Evolutionary conservation across 2,797 vertebrate species (phyloP).

Genomic region (Nothura maculosa): DNA sequence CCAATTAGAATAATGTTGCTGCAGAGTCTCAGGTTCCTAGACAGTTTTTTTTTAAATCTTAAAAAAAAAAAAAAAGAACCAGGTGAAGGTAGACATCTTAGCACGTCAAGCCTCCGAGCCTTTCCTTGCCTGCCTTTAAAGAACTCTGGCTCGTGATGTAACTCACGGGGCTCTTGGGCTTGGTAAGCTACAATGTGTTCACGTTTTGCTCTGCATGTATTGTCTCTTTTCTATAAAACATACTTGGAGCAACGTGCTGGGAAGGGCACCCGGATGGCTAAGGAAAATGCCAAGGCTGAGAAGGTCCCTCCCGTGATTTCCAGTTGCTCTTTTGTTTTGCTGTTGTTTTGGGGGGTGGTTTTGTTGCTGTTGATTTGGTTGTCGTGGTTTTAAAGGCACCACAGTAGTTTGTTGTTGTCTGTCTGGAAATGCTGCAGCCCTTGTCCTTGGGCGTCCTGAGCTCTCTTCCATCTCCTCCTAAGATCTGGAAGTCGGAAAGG

Average conservation of each 20-base stretch:
- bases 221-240: constrained; percentile 43
- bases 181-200: constrained; percentile 39
- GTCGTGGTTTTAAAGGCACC: constrained; percentile 29
- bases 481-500: not conserved
- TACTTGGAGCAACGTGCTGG: not conserved
- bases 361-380: not conserved
- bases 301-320: not conserved
- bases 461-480: constrained; percentile 35
- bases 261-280: constrained; percentile 14
- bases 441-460: constrained; percentile 1
- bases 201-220: constrained; percentile 36
- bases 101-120: constrained; percentile 1
- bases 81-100: constrained; percentile 42
- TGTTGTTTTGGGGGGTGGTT: rapidly evolving
- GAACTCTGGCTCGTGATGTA: constrained; percentile 48
- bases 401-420: not conserved
- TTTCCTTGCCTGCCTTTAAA: constrained; percentile 9
- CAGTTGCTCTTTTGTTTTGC: constrained; percentile 15
- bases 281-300: constrained; percentile 48
- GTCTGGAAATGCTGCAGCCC: not conserved
- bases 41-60: not conserved
- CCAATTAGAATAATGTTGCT: not conserved
- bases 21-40: not conserved
- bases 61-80: not conserved
- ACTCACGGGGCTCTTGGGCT: constrained; percentile 36